Percentiles rank a stretch among this genome's conserved stretches.
These are phyloP conservation scores for Phoxinus dragarum DNA, from an alignment of 2,797 vertebrate species.

Conservation along the genomic window DNA sequence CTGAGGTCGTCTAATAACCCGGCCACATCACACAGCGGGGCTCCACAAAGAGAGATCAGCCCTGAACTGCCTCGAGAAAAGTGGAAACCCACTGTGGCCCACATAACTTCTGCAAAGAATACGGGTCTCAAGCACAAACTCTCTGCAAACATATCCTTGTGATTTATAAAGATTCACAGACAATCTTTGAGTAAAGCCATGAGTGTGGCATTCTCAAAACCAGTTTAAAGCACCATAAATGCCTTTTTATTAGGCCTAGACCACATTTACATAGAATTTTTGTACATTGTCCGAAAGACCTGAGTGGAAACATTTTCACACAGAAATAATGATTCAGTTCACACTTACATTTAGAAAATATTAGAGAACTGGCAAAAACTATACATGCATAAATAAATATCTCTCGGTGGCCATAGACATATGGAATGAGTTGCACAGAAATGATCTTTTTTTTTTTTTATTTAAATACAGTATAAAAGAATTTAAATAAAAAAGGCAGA, in stretches of 20 bases:
- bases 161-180: background rate
- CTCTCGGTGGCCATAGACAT: background rate
- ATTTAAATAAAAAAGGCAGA: background rate
- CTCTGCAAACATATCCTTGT: background rate
- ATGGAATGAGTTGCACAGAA: background rate
- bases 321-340: background rate
- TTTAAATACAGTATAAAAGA: background rate
- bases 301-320: background rate
- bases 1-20: constrained; percentile 48
- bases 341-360: background rate
- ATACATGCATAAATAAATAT: background rate
- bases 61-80: constrained; percentile 1
- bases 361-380: background rate
- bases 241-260: background rate
- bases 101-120: constrained; percentile 16
- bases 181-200: background rate
- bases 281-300: background rate
- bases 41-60: constrained; percentile 30
- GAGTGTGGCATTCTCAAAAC: background rate
- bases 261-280: background rate
- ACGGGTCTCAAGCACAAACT: background rate
- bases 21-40: constrained; percentile 29
- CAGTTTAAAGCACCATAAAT: background rate
- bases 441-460: background rate
- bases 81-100: background rate